Evolutionary conservation across 2,113 vertebrate genomes (phyloP).

Genomic region (Mystacornis crossleyi): DNA sequence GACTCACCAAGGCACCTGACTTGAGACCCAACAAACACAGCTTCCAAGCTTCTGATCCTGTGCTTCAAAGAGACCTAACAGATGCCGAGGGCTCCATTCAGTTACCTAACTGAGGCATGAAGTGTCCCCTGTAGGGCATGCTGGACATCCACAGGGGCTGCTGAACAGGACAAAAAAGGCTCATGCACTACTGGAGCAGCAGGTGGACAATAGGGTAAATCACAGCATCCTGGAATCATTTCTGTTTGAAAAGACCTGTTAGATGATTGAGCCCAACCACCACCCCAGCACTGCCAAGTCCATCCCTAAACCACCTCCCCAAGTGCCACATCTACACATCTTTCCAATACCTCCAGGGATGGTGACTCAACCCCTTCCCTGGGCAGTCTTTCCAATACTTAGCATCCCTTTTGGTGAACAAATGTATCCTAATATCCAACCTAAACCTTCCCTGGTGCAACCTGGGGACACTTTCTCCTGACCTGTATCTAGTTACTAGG

Average conservation of each 20-base stretch:
- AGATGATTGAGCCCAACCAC: neutral
- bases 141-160: neutral
- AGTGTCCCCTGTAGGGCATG: rapidly evolving
- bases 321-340: neutral
- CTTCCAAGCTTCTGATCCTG: neutral
- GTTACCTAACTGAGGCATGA: neutral
- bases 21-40: neutral
- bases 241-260: neutral
- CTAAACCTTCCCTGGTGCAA: neutral
- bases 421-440: neutral
- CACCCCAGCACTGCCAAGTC: neutral
- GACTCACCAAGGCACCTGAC: neutral
- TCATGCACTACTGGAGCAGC: neutral
- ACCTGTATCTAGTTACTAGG: neutral
- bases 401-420: neutral
- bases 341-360: neutral
- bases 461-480: neutral
- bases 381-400: neutral
- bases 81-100: neutral
- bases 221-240: neutral
- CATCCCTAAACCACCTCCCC: neutral
- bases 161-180: neutral
- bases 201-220: neutral
- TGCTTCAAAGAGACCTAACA: neutral
- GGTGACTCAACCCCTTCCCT: neutral